A percentile compares a stretch with the other conserved stretches of the same genome.
phyloP scores from a whole-genome alignment of 1,140 invertebrate genomes.

The Semibalanus balanoides region DNA sequence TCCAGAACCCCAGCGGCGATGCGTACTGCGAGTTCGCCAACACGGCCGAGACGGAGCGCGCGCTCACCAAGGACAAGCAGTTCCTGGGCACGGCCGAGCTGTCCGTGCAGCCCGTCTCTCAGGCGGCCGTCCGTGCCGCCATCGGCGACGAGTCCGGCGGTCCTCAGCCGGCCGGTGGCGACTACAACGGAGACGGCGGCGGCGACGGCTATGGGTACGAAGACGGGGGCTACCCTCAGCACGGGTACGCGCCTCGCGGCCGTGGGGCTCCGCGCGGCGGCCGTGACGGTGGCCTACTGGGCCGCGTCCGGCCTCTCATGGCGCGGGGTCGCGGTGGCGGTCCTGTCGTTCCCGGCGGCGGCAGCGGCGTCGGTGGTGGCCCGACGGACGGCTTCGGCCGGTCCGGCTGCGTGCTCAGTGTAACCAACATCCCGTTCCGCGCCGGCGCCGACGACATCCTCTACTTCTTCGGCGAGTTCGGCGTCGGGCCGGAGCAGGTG shows the following conservation, averaged over 20 bases:
- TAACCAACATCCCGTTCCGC: constrained; percentile 74
- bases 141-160: constrained; percentile 19
- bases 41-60: neutral
- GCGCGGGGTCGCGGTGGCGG: constrained; percentile 14
- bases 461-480: constrained; percentile 61
- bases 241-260: constrained; percentile 4
- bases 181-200: constrained; percentile 10
- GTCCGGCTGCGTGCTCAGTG: constrained; percentile 61
- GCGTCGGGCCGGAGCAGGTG: constrained; percentile 52
- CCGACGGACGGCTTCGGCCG: constrained; percentile 47
- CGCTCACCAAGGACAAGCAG: constrained; percentile 5
- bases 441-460: constrained; percentile 74
- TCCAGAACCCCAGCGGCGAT: constrained; percentile 32
- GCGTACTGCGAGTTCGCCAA: neutral
- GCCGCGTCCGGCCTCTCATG: constrained; percentile 12
- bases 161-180: constrained; percentile 13
- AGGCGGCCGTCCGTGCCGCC: constrained; percentile 15
- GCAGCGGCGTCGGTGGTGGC: constrained; percentile 10
- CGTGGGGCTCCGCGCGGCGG: constrained; percentile 8
- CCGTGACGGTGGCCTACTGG: constrained; percentile 9
- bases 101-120: constrained; percentile 15
- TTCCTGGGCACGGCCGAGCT: constrained; percentile 10
- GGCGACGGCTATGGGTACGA: constrained; percentile 3
- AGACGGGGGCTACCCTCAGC: neutral
- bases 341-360: constrained; percentile 11